phyloP scores from a whole-genome alignment of 1,140 invertebrate species.

The Andricus grossulariae region DNA sequence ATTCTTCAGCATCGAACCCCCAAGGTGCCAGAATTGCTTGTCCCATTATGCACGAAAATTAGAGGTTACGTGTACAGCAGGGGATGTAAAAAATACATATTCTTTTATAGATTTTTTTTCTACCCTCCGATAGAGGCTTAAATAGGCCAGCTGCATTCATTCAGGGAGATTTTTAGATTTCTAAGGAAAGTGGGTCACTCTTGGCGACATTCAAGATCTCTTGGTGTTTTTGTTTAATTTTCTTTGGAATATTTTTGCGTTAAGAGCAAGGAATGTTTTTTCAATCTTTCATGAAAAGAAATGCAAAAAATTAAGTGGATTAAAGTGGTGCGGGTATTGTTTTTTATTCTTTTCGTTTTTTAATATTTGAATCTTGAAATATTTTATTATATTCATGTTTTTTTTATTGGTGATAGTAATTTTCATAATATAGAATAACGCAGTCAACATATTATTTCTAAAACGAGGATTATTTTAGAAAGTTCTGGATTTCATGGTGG shows the following conservation, averaged over 20 bases:
- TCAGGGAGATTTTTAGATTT: slow-evolving; percentile 48
- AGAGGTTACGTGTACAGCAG: slow-evolving; percentile 57
- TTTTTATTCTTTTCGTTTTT: too few species aligned
- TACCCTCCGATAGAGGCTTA: slow-evolving; percentile 33
- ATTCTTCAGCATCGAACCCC: slow-evolving; percentile 39
- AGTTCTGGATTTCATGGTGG: too few species aligned
- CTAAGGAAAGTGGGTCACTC: slow-evolving; percentile 51
- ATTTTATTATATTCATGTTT: too few species aligned
- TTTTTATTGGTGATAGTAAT: too few species aligned
- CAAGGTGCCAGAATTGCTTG: slow-evolving; percentile 42
- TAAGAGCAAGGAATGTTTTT: background rate
- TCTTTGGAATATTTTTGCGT: background rate
- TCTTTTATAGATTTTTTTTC: slow-evolving; percentile 50
- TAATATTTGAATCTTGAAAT: too few species aligned
- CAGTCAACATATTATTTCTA: too few species aligned
- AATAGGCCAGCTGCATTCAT: slow-evolving; percentile 55
- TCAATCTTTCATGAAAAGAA: background rate
- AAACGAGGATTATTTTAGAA: too few species aligned
- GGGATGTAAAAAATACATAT: slow-evolving; percentile 58
- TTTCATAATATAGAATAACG: too few species aligned
- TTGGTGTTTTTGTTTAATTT: background rate
- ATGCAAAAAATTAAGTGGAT: too few species aligned
- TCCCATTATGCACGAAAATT: slow-evolving; percentile 70
- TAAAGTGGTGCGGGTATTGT: too few species aligned
- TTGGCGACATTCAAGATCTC: background rate